These are phyloP conservation scores for Reticulitermes speratus DNA, from an alignment of 1,140 invertebrate genomes.

Conservation along the genomic window DNA sequence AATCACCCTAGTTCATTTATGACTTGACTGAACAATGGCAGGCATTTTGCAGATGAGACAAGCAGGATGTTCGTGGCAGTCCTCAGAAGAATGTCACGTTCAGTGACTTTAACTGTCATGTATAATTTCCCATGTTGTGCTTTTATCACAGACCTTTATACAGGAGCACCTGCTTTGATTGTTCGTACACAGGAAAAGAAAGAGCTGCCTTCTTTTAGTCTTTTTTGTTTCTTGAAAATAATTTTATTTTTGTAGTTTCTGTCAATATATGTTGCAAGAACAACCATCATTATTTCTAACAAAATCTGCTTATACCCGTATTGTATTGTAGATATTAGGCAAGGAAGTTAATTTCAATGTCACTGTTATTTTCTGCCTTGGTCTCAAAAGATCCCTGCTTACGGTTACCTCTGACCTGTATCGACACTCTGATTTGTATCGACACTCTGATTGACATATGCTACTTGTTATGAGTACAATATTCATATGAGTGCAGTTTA, in stretches of 20 bases:
- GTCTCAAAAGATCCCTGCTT: background rate
- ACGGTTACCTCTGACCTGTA: background rate
- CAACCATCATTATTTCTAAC: background rate
- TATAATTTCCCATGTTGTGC: background rate
- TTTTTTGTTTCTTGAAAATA: too few relatives aligned
- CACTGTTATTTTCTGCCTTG: background rate
- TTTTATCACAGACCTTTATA: conserved; percentile 19
- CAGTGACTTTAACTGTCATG: background rate
- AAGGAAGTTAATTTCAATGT: background rate
- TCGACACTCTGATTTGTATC: too few relatives aligned
- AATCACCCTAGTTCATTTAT: too few relatives aligned
- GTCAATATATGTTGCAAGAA: too few relatives aligned
- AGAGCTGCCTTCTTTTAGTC: too few relatives aligned
- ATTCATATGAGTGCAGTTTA: background rate
- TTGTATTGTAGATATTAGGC: background rate
- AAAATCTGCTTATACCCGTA: background rate
- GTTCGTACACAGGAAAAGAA: background rate
- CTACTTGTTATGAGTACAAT: background rate
- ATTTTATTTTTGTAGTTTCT: too few relatives aligned
- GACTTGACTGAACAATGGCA: background rate
- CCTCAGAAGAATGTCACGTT: conserved; percentile 1
- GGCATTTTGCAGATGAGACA: background rate
- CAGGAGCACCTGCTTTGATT: background rate
- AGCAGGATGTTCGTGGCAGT: conserved; percentile 2
- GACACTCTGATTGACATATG: too few relatives aligned